These are phyloP conservation scores for Stenichneumon culpator DNA, from an alignment of 2,888 invertebrate species.

Conservation along the genomic window DNA sequence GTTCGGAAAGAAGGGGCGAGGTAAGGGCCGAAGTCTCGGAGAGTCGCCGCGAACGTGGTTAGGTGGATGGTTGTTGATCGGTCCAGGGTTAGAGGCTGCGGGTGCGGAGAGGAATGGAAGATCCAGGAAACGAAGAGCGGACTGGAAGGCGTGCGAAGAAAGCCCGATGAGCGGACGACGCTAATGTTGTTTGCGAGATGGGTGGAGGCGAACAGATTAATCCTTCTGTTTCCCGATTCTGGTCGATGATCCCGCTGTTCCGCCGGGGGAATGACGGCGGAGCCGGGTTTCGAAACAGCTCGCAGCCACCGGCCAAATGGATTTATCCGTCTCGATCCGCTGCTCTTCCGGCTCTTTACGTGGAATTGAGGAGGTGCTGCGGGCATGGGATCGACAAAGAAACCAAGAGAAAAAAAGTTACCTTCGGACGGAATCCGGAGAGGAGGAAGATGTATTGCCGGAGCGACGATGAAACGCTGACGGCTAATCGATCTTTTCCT, in stretches of 20 bases:
- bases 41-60: background rate
- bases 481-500: constrained; percentile 64
- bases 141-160: constrained; percentile 13
- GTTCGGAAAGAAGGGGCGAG: constrained; percentile 10
- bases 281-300: constrained; percentile 47
- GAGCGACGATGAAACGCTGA: constrained; percentile 56
- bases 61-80: background rate
- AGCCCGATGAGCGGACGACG: constrained; percentile 45
- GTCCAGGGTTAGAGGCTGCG: background rate
- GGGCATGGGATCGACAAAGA: constrained; percentile 5
- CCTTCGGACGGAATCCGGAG: constrained; percentile 27
- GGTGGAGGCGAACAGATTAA: constrained; percentile 52
- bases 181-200: constrained; percentile 62
- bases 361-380: constrained; percentile 13
- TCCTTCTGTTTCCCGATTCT: constrained; percentile 40
- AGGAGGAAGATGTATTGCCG: constrained; percentile 62
- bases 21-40: background rate
- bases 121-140: constrained; percentile 7
- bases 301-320: constrained; percentile 42
- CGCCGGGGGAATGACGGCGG: background rate
- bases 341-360: constrained; percentile 22
- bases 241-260: constrained; percentile 5
- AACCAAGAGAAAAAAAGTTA: constrained; percentile 9
- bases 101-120: background rate
- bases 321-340: constrained; percentile 54